phyloP scores from a whole-genome alignment of 64 coral and sea anemone species.

The Trachythela sp. region DNA sequence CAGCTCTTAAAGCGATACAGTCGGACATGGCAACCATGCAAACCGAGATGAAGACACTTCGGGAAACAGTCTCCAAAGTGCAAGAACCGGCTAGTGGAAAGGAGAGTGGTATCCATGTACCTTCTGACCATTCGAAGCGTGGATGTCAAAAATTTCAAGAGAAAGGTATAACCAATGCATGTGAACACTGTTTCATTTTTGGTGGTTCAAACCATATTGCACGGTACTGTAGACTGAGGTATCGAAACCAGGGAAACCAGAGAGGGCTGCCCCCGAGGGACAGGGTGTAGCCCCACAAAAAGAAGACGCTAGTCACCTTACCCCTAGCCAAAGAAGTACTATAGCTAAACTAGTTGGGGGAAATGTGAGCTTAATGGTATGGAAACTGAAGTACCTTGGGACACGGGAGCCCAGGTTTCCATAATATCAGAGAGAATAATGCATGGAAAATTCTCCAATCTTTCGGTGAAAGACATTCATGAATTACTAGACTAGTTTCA shows the following conservation, averaged over 20 bases:
- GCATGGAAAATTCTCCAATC: not conserved
- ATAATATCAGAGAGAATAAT: not conserved
- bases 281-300: not conserved
- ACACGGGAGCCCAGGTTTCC: not conserved
- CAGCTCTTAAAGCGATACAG: not conserved
- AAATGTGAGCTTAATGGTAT: not conserved
- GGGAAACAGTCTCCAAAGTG: not conserved
- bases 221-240: not conserved
- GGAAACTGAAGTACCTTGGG: not conserved
- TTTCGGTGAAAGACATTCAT: not conserved
- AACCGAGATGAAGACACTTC: not conserved
- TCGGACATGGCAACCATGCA: not conserved
- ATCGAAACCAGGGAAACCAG: not conserved
- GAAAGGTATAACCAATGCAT: not conserved
- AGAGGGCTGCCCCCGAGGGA: not conserved
- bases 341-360: not conserved
- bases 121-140: not conserved
- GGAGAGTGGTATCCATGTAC: not conserved
- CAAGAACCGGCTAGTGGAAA: not conserved
- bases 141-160: not conserved
- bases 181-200: not conserved
- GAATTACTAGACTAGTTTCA: not conserved
- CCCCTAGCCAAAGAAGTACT: not conserved
- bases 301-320: not conserved
- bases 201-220: constrained; percentile 12